Evolutionary conservation across 2,888 invertebrate genomes (phyloP).

Genomic region (Tuberolachnus salignus): DNA sequence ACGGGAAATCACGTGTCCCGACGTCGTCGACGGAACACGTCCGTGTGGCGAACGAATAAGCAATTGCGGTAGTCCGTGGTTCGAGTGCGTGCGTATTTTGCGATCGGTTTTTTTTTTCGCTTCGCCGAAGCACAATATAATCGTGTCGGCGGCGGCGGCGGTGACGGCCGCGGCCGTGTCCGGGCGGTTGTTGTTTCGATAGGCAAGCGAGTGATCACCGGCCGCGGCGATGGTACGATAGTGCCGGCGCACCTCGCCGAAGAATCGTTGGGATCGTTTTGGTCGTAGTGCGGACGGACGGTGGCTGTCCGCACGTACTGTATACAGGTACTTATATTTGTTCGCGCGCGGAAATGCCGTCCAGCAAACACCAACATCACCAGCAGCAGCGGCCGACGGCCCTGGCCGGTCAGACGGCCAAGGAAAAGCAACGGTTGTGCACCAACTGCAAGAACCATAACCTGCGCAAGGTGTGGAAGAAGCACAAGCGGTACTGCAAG

Average conservation of each 20-base stretch:
- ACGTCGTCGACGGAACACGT: constrained; percentile 12
- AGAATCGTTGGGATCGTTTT: neutral
- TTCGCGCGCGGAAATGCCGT: neutral
- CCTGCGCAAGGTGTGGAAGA: constrained; percentile 48
- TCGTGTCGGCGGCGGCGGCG: neutral
- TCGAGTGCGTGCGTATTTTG: neutral
- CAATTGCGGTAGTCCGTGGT: neutral
- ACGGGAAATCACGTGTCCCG: constrained; percentile 31
- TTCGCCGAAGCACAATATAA: too few species aligned
- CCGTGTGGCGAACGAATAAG: neutral
- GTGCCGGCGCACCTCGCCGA: neutral
- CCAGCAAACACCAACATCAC: constrained; percentile 11
- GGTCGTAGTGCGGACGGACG: neutral
- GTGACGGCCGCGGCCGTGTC: neutral
- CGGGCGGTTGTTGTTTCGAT: neutral
- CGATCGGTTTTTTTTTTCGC: neutral
- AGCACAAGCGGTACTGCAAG: constrained; percentile 53
- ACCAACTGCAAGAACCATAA: constrained; percentile 51
- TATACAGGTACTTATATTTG: too few species aligned
- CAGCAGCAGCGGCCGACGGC: neutral
- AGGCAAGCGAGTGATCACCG: neutral
- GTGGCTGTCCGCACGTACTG: neutral
- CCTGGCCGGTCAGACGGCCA: neutral
- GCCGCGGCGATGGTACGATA: neutral
- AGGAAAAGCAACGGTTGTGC: constrained; percentile 50